Evolutionary conservation across 2,888 invertebrate species (phyloP), one percentile per base, ranked within the genome.

Genomic region (Pseudococcus viburni): DNA sequence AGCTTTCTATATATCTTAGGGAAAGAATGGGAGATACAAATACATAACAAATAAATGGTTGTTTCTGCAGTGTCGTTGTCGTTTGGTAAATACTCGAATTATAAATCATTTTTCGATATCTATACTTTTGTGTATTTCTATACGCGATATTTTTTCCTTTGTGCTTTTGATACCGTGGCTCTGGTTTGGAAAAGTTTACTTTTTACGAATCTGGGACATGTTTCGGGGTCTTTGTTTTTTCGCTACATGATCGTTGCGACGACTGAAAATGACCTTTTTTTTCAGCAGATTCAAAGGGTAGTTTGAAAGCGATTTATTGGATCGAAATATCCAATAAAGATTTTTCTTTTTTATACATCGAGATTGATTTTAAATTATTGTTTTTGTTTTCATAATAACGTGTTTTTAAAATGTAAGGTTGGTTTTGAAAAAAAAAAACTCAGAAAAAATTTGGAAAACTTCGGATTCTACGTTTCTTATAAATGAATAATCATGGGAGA

Each of bases 31-130:
- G 8, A 55, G 7, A n/a, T 55, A 55, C 55, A n/a, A 55, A n/a
- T 55, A 55, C 55, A 55, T 55, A 55, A 55, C 55, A 55, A 55
- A 55, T 51, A 51, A 51, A 55, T 55, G 55, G 55, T 55, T 55
- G n/a, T 55, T 55, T 51, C n/a, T 55, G 55, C 55, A n/a, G 15
- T 55, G 55, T 55, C 55, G 55, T 55, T 55, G 55, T 55, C 55
- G 55, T 55, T 55, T n/a, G 55, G 55, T 55, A 51, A 51, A 51
- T 51, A 55, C 55, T 55, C 55, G 55, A 55, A 55, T 55, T 55
- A 55, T 55, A 55, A 55, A 55, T 55, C 55, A 55, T 55, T 55
- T 55, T 55, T 55, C 55, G 55, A 55, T n/a, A 55, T 55, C n/a
- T 55, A n/a, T 55, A 55, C 55, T 55, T 55, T n/a, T 5, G 55